Base-by-base conservation (phyloP, 2,888 invertebrate species). In the Azorinus chamasolen region DNA sequence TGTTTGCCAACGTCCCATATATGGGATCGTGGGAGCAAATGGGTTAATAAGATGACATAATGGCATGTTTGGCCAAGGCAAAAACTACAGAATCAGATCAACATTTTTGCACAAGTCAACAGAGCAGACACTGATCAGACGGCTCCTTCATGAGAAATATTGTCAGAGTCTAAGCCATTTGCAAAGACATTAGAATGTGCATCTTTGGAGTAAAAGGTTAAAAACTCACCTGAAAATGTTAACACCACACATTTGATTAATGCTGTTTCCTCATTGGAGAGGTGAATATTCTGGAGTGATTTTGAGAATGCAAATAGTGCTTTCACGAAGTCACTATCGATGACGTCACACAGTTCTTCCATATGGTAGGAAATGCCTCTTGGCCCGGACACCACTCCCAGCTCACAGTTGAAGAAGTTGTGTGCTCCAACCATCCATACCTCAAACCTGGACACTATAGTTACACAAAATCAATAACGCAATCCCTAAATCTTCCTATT, bases 401-500 rank as follows among this genome's bases (percentile, higher is more conserved):
- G 69, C 6, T 90, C 87, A 0, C 48, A 24, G 74, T 87, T 89
- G 59, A 90, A 81, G 25, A 89, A 87, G 39, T 84, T 83, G 77
- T 86, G 87, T 22, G 84, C 84, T 12, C 90, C 86, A 24, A 90
- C 68, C 73, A 89, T 84, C 88, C 90, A 90, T 48, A 88, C 83
- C 65, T 91, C 91, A 76, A 90, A 90, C 50, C 91, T 76, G 1
- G 90, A 88, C 46, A 73, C 91, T 91, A 84, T 1, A 83, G 76
- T 37, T 57, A 25, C 18, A 22, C 5, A 20, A 18, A 46, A 8
- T 24, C 22, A 51, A 6, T 20, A 24, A 25, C 14, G 24, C 16
- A 16, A 10, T 51, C 22, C n/a, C n/a, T n/a, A n/a, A n/a, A n/a
- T n/a, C n/a, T n/a, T n/a, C n/a, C n/a, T n/a, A n/a, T n/a, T n/a